Base-by-base conservation (phyloP, 2,797 vertebrate genomes). In the Sternotherus odoratus region DNA sequence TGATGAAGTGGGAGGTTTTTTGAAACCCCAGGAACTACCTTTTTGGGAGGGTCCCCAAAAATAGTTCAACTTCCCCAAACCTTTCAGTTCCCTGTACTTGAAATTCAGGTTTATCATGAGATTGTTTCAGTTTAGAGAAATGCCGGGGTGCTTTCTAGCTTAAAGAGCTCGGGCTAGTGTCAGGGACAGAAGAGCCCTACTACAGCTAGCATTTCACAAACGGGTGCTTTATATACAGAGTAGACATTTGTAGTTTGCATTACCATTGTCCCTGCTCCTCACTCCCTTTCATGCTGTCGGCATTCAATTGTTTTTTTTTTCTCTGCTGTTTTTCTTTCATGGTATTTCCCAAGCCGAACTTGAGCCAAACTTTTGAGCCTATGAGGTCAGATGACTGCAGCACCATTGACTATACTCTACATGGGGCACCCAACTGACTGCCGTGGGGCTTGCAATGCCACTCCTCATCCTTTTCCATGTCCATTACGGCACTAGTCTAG, bases 281-380 rank as follows among this genome's bases (percentile, higher is more conserved):
- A 53, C 49, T 23, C 24, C n/a, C 48, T 66, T 56, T 53, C 36
- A 33, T 33, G 15, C 1, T 77, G 39, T 78, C 77, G 4, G 5
- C 33, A n/a, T 75, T 63, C 26, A 3, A 28, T 66, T 60, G 28
- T 85, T 39, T 82, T 69, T 85, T n/a, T 82, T 60, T 49, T 74
- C 51, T 43, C 33, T 49, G 15, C 36, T 30, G 30, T 1, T 0
- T 53, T 84, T 77, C 12, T 39, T 10, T 30, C 15, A 23, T 78
- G 82, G 78, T 69, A 56, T 91, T 77, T 86, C 39, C 46, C 85
- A 72, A 28, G 72, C 84, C 78, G 74, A 4, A 50, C 82, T 88
- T 3, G 39, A 72, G 69, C 51, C 85, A 46, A 56, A 16, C 83
- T n/a, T 86, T 2, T 2, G 1, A 12, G 8, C 39, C 1, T 0